Evolutionary conservation across 1,140 invertebrate species (phyloP).

Genomic region (Pseudomyrmex cubaensis): DNA sequence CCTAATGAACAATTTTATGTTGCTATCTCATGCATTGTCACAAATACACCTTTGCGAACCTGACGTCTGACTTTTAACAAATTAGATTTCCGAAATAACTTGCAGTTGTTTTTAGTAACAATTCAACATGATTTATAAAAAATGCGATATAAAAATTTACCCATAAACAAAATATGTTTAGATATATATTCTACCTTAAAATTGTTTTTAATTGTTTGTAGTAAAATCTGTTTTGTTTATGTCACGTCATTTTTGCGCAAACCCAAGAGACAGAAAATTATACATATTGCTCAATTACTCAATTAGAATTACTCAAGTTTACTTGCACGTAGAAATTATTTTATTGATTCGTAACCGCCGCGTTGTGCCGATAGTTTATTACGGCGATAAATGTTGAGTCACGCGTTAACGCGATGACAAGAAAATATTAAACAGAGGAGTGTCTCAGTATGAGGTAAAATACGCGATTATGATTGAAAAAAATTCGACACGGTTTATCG

Average conservation of each 20-base stretch:
- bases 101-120: neutral
- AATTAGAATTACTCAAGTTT: conserved; percentile 5
- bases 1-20: conserved; percentile 9
- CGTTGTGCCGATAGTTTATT: conserved; percentile 4
- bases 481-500: neutral
- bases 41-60: too few relatives aligned
- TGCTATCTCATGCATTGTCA: neutral
- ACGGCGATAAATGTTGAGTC: neutral
- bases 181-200: too few relatives aligned
- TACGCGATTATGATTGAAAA: conserved; percentile 16
- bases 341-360: neutral
- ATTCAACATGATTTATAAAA: too few relatives aligned
- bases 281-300: too few relatives aligned
- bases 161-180: too few relatives aligned
- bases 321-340: neutral
- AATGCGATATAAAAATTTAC: too few relatives aligned
- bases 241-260: too few relatives aligned
- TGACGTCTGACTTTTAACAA: too few relatives aligned
- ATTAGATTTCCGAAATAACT: neutral
- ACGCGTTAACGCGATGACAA: neutral
- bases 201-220: too few relatives aligned
- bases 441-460: conserved; percentile 17
- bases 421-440: conserved; percentile 10
- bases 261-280: too few relatives aligned
- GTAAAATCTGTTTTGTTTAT: too few relatives aligned